Base-by-base conservation (phyloP, 2,113 vertebrate genomes). In the Micromys minutus region DNA sequence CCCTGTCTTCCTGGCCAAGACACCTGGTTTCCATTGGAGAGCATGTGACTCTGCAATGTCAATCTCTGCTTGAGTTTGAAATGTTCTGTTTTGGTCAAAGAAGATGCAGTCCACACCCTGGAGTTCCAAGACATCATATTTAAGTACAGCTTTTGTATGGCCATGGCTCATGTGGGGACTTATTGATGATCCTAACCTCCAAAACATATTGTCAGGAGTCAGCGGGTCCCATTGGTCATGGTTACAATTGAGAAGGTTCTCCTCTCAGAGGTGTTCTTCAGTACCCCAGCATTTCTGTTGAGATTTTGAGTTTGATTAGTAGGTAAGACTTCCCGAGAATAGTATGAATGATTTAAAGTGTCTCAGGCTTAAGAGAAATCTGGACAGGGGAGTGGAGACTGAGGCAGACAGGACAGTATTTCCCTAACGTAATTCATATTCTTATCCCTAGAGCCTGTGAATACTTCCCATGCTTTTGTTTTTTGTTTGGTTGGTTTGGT, bases 241-340 rank as follows among this genome's bases (percentile, higher is more conserved):
- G 59, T 96, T 80, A 87, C 90, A 96, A 84, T 90, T 92, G 72
- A 95, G 84, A 39, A 5, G 21, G 39, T 16, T 15, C 31, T 42
- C 80, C 26, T 4, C 13, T 31, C n/a, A 42, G 21, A 61, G 57
- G n/a, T 83, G 9, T 84, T 84, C 57, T 84, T 45, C 21, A 42
- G 8, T 42, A 13, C 45, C 4, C 8, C 16, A 22, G 10, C 17
- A 65, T 42, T 74, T 31, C 52, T 34, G 31, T 8, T 16, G 39
- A 45, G 16, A 65, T 65, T 12, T 12, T 85, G 29, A 34, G 42
- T 34, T 3, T 19, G 1, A 34, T 31, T 65, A 34, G 45, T 45
- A 85, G 26, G 7, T 21, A 85, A 13, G 42, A 21, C 4, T 47
- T 17, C 21, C 17, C 15, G 17, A 85, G 61, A 85, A 31, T 47